phyloP scores from a whole-genome alignment of 2,797 vertebrate genomes.

The Rhynchotus rufescens region DNA sequence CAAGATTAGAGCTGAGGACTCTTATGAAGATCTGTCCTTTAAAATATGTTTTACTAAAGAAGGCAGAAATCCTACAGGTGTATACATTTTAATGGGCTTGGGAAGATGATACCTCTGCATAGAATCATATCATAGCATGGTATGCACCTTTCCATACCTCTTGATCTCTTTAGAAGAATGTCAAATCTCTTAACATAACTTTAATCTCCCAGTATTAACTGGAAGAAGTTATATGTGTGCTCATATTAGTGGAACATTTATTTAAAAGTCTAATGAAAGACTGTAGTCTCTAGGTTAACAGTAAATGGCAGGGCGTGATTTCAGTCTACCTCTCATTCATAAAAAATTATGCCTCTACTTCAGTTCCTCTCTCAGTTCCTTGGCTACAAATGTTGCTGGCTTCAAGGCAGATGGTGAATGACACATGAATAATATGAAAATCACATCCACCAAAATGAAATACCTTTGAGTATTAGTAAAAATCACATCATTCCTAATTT shows the following conservation, averaged over 20 bases:
- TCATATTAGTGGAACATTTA: not conserved
- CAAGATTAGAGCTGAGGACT: not conserved
- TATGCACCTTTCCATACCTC: not conserved
- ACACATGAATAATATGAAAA: slow-evolving; percentile 39
- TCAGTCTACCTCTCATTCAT: not conserved
- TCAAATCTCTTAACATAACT: not conserved
- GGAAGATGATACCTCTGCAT: not conserved
- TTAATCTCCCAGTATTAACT: not conserved
- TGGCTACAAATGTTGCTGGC: slow-evolving; percentile 41
- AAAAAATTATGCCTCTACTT: not conserved
- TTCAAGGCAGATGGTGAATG: not conserved
- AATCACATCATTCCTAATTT: slow-evolving; percentile 31
- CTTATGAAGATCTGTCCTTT: not conserved
- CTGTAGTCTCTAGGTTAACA: not conserved
- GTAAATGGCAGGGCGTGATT: not conserved
- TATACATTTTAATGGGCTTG: not conserved
- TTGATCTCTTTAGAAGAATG: not conserved
- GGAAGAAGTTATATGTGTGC: not conserved
- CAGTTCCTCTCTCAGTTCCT: not conserved
- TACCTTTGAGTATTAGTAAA: slow-evolving; percentile 17
- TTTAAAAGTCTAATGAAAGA: not conserved
- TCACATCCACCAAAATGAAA: slow-evolving; percentile 13
- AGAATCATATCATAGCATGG: not conserved
- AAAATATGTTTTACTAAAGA: not conserved
- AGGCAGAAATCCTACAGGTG: not conserved